phyloP scores from a whole-genome alignment of 2,888 invertebrate species.

The Thymelicus sylvestris region DNA sequence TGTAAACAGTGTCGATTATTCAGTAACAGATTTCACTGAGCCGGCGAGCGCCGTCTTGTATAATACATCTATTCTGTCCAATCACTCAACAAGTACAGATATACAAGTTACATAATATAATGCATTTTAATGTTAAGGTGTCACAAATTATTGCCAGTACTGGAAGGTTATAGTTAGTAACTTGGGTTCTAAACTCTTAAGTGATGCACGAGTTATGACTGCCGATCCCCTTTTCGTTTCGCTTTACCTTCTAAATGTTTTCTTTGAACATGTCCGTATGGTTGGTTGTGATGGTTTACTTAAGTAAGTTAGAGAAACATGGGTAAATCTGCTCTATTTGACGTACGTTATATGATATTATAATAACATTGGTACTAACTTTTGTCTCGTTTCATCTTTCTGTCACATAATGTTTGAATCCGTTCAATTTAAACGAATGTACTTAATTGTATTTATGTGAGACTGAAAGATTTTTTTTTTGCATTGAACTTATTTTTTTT shows the following conservation, averaged over 20 bases:
- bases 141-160: conserved; percentile 81
- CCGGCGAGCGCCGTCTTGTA: conserved; percentile 57
- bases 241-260: conserved; percentile 65
- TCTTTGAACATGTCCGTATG: conserved; percentile 81
- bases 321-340: conserved; percentile 70
- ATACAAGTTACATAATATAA: conserved; percentile 72
- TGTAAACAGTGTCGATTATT: conserved; percentile 62
- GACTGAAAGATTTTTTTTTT: conserved; percentile 45
- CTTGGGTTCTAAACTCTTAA: conserved; percentile 71
- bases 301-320: conserved; percentile 82
- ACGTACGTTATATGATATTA: conserved; percentile 59
- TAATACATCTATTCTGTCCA: conserved; percentile 78
- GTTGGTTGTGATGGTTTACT: conserved; percentile 85
- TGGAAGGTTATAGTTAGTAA: conserved; percentile 61
- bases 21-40: conserved; percentile 50
- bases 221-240: conserved; percentile 50
- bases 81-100: conserved; percentile 75
- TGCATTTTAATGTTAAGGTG: conserved; percentile 72
- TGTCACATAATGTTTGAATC: conserved; percentile 48
- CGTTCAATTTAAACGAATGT: conserved; percentile 55
- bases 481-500: conserved; percentile 50
- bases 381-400: conserved; percentile 53
- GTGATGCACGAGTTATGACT: conserved; percentile 63
- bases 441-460: conserved; percentile 59
- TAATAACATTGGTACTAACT: conserved; percentile 65